Conservation (phyloP, 2,797 vertebrate genomes). For the Monodelphis domestica region DNA sequence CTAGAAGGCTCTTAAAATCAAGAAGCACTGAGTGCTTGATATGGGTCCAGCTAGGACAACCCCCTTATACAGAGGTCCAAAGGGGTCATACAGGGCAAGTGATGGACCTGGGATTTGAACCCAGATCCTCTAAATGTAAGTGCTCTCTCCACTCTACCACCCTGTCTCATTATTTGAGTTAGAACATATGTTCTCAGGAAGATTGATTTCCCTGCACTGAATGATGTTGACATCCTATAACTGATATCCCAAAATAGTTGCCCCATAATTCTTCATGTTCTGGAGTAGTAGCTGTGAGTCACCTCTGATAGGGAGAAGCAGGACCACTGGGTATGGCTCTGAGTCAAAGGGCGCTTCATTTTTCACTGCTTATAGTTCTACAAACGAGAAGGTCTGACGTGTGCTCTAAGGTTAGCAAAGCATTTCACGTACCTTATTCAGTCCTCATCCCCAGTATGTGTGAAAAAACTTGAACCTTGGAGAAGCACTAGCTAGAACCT, state of each 20-base stretch:
- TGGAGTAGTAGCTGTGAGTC: not conserved
- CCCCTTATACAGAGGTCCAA: not conserved
- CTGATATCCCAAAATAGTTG: not conserved
- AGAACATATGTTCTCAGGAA: not conserved
- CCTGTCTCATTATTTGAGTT: not conserved
- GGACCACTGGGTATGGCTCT: conserved; percentile 55
- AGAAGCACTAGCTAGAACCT: not conserved
- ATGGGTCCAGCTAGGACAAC: not conserved
- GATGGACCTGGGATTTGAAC: not conserved
- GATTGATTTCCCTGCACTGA: not conserved
- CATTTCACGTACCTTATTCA: not conserved
- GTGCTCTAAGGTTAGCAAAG: not conserved
- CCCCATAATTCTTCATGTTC: not conserved
- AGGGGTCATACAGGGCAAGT: not conserved
- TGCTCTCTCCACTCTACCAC: not conserved
- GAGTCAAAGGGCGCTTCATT: not conserved
- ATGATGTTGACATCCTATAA: not conserved
- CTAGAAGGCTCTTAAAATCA: not conserved
- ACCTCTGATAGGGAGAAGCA: not conserved
- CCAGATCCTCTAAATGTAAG: not conserved
- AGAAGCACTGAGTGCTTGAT: not conserved
- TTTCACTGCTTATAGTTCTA: not conserved
- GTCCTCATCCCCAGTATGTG: not conserved
- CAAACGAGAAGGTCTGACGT: not conserved
- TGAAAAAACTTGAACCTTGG: not conserved